These are phyloP conservation scores for Allacma fusca DNA, from an alignment of 2,888 invertebrate genomes.

Conservation along the genomic window DNA sequence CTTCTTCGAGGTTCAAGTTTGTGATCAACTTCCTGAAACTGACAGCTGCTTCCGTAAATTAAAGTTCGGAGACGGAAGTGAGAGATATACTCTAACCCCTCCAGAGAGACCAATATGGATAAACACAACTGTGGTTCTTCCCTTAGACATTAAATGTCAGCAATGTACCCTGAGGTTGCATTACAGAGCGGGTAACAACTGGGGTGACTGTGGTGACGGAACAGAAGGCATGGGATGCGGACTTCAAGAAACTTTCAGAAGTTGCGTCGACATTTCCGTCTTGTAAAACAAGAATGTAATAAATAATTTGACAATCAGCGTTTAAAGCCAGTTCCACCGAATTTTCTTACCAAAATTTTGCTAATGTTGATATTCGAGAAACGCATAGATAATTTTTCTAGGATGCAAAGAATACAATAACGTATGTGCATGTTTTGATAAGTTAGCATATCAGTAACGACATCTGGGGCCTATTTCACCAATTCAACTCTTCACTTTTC, in stretches of 20 bases:
- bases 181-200: constrained; percentile 47
- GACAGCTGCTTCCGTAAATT: constrained; percentile 26
- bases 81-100: background rate
- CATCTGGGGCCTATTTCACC: too few species aligned
- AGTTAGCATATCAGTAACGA: too few species aligned
- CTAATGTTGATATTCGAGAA: too few species aligned
- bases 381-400: too few species aligned
- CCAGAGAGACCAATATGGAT: constrained; percentile 21
- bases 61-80: background rate
- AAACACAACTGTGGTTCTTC: constrained; percentile 38
- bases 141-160: constrained; percentile 23
- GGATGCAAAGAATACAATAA: too few species aligned
- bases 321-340: too few species aligned
- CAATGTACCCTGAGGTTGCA: constrained; percentile 44
- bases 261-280: constrained; percentile 48
- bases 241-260: constrained; percentile 52
- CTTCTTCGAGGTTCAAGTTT: constrained; percentile 64
- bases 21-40: constrained; percentile 59
- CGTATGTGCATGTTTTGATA: too few species aligned
- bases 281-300: too few species aligned
- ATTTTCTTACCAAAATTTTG: too few species aligned
- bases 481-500: too few species aligned
- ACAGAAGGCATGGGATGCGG: constrained; percentile 49
- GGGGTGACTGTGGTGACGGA: constrained; percentile 41
- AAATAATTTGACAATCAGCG: too few species aligned